These are phyloP conservation scores for Sardina pilchardus DNA, from an alignment of 2,113 vertebrate genomes.

Conservation along the genomic window DNA sequence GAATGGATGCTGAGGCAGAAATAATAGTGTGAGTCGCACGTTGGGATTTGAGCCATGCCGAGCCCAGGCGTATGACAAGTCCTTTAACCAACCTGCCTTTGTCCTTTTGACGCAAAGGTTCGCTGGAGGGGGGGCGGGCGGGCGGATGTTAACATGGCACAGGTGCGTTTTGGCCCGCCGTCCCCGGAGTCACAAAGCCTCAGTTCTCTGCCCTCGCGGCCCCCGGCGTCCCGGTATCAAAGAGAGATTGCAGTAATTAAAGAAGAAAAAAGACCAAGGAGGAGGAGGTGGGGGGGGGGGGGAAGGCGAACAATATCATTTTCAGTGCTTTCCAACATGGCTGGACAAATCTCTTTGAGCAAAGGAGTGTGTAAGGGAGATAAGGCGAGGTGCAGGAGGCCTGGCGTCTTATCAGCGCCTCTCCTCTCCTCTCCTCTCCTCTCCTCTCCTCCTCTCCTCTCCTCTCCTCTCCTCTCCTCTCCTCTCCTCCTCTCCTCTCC, in stretches of 20 bases:
- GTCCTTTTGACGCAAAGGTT: neutral
- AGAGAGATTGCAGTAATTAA: conserved; percentile 61
- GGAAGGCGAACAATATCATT: conserved; percentile 50
- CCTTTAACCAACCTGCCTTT: neutral
- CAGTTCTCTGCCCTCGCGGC: conserved; percentile 43
- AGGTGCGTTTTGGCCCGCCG: neutral
- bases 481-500: too few relatives aligned
- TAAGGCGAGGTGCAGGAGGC: conserved; percentile 67
- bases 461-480: too few relatives aligned
- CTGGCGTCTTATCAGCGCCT: conserved; percentile 66
- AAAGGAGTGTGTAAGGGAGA: conserved; percentile 68
- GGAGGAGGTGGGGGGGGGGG: neutral
- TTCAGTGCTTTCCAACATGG: conserved; percentile 49
- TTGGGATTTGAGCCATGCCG: neutral
- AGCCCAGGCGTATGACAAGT: neutral
- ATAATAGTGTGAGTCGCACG: neutral
- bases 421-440: too few relatives aligned
- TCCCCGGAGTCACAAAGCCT: neutral
- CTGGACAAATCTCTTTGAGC: conserved; percentile 60
- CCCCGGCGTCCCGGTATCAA: conserved; percentile 49
- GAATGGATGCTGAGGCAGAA: neutral
- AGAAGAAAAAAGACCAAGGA: neutral
- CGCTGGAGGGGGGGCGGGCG: neutral
- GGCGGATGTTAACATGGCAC: neutral
- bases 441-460: too few relatives aligned